Conservation (phyloP, 2,888 invertebrate species). For the Lasius platythorax region DNA sequence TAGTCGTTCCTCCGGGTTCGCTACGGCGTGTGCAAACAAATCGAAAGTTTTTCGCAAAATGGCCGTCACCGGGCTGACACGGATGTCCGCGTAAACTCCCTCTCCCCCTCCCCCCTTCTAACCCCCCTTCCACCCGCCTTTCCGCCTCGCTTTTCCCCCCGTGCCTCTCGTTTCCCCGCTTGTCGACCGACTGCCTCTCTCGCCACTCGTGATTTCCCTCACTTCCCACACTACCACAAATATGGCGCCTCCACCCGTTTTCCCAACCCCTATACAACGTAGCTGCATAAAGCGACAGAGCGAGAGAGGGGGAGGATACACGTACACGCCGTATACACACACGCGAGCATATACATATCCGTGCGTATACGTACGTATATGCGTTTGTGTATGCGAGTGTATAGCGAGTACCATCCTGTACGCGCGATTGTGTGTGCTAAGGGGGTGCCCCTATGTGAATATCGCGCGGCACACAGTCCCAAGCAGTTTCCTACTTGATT, state of each 20-base stretch:
- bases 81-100: conserved; percentile 84
- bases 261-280: conserved; percentile 79
- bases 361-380: conserved; percentile 55
- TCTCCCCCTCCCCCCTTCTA: conserved; percentile 57
- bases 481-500: conserved; percentile 86
- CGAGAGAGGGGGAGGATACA: conserved; percentile 43
- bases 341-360: background rate
- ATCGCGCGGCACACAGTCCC: conserved; percentile 85
- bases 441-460: conserved; percentile 83
- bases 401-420: conserved; percentile 70
- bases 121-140: conserved; percentile 27
- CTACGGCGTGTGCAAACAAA: conserved; percentile 80
- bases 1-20: conserved; percentile 80
- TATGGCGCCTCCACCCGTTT: conserved; percentile 85
- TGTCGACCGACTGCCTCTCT: conserved; percentile 76
- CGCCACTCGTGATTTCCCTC: conserved; percentile 85
- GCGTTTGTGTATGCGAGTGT: conserved; percentile 60
- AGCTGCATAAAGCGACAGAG: conserved; percentile 74
- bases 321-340: conserved; percentile 38
- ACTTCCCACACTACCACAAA: conserved; percentile 85
- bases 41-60: conserved; percentile 86
- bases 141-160: conserved; percentile 60
- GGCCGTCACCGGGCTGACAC: conserved; percentile 85
- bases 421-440: conserved; percentile 68
- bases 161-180: conserved; percentile 65